Percentiles rank a stretch among this genome's conserved stretches.
Evolutionary conservation across 2,797 vertebrate species (phyloP).

Genomic region (Phylloscopus collybita): DNA sequence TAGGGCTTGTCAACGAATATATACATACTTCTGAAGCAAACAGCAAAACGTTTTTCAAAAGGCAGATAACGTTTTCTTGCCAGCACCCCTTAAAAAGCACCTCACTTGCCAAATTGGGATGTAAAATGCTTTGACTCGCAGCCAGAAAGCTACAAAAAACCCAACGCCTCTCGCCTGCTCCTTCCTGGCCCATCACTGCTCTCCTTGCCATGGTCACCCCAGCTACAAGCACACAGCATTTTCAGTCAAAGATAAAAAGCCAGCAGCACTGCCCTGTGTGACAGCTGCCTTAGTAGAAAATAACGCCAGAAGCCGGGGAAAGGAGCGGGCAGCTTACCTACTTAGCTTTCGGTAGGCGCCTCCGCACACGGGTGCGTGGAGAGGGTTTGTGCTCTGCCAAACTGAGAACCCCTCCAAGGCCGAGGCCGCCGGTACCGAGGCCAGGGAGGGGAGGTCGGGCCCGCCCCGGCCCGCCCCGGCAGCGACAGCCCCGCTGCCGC

Average conservation of each 20-base stretch:
- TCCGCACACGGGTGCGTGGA: not conserved
- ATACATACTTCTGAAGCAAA: not conserved
- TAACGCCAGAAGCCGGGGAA: not conserved
- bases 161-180: not conserved
- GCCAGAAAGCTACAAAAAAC: not conserved
- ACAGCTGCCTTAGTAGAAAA: not conserved
- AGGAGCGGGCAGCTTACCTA: slow-evolving; percentile 25
- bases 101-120: not conserved
- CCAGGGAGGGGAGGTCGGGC: not conserved
- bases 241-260: not conserved
- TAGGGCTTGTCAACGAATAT: not conserved
- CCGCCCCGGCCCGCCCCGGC: not conserved
- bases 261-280: not conserved
- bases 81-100: not conserved
- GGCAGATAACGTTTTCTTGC: not conserved
- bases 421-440: not conserved
- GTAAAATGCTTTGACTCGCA: not conserved
- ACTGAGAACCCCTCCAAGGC: not conserved
- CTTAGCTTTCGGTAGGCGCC: not conserved
- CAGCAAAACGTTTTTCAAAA: not conserved
- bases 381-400: not conserved
- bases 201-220: not conserved
- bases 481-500: not conserved
- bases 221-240: not conserved
- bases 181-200: not conserved